Conservation (phyloP, 2,113 vertebrate genomes). For the Hydropotes inermis region DNA sequence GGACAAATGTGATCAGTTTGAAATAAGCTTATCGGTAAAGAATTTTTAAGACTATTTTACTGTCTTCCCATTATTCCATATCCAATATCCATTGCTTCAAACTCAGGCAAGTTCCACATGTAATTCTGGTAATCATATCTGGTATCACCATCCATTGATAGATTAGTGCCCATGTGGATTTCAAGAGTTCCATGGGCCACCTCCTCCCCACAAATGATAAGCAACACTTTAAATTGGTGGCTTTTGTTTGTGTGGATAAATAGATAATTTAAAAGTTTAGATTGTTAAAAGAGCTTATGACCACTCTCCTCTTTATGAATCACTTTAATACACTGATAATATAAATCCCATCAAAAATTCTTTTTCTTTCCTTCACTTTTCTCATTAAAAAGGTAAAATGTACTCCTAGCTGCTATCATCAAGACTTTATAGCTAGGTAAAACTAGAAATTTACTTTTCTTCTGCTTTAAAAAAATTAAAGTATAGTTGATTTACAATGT, state of each 20-base stretch:
- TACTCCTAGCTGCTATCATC: not conserved
- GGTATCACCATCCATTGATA: not conserved
- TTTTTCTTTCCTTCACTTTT: not conserved
- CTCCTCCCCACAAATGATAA: not conserved
- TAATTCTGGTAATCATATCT: not conserved
- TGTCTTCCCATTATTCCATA: not conserved
- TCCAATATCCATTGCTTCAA: not conserved
- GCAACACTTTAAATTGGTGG: not conserved
- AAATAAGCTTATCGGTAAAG: not conserved
- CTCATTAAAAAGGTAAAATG: not conserved
- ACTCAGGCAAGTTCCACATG: not conserved
- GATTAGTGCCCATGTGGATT: not conserved
- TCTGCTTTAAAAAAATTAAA: too few species aligned
- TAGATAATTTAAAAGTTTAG: not conserved
- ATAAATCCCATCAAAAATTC: not conserved
- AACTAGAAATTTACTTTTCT: not conserved
- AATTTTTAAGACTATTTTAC: not conserved
- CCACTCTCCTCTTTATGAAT: not conserved
- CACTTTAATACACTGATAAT: not conserved
- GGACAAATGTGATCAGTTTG: not conserved
- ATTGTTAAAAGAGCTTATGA: not conserved
- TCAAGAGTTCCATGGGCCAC: not conserved
- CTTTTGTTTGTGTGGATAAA: not conserved
- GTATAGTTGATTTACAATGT: not conserved
- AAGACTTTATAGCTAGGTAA: not conserved